Percentiles rank a stretch among this genome's conserved stretches.
These are phyloP conservation scores for Lamellibrachia satsuma DNA, from an alignment of 2,888 invertebrate species.

Conservation along the genomic window DNA sequence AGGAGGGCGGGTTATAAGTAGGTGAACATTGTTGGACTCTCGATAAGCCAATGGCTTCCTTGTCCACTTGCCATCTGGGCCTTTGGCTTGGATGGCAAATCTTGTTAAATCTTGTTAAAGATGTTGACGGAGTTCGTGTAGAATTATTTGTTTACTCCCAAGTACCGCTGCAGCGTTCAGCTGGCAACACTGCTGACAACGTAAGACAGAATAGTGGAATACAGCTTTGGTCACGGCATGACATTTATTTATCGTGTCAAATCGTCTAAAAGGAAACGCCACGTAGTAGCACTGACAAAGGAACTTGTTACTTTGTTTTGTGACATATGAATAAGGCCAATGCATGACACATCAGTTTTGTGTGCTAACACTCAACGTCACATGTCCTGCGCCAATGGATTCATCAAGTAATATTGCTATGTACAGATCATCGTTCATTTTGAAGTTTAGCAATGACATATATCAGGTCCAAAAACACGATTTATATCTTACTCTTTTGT, in stretches of 20 bases:
- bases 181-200: neutral
- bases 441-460: no score
- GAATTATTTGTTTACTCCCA: neutral
- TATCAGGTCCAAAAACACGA: no score
- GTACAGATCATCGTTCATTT: no score
- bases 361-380: neutral
- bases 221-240: neutral
- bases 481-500: no score
- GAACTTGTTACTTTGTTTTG: neutral
- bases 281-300: no score
- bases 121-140: neutral
- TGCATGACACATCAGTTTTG: neutral
- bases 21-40: no score
- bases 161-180: neutral
- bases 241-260: neutral
- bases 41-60: no score
- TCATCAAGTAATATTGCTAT: no score
- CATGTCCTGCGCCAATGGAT: neutral
- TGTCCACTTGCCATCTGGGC: no score
- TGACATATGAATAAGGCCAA: neutral
- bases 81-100: no score
- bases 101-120: no score
- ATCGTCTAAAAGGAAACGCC: neutral
- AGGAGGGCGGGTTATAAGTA: no score
- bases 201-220: neutral